Evolutionary conservation across 2,888 invertebrate genomes (phyloP).

Genomic region (Ametastegia equiseti): DNA sequence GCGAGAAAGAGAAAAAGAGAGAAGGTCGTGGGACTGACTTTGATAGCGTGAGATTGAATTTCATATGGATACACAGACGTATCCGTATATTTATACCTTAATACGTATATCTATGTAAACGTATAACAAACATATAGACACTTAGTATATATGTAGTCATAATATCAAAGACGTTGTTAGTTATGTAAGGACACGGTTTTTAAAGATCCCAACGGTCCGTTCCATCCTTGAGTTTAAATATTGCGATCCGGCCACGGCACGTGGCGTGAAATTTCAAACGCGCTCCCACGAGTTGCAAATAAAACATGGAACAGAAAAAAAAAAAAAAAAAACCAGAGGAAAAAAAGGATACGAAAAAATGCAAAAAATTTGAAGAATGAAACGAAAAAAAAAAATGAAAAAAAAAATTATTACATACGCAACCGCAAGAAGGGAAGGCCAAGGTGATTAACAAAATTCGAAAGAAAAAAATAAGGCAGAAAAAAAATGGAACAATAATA

Average conservation of each 20-base stretch:
- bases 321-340: not conserved
- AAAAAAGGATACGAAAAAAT: not conserved
- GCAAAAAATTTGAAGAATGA: too few species aligned
- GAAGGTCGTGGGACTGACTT: too few species aligned
- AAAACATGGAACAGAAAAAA: conserved; percentile 36
- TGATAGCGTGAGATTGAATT: not conserved
- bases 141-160: not conserved
- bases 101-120: too few species aligned
- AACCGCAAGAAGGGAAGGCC: not conserved
- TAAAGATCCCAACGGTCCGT: conserved; percentile 64
- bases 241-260: too few species aligned
- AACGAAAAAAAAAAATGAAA: not conserved
- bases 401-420: not conserved
- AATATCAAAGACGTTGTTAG: not conserved
- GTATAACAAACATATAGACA: not conserved
- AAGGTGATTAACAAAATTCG: conserved; percentile 24
- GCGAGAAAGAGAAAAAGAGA: not conserved
- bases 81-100: too few species aligned
- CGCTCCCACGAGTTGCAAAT: conserved; percentile 57
- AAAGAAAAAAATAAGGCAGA: not conserved
- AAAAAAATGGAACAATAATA: not conserved
- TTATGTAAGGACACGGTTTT: conserved; percentile 45
- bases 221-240: conserved; percentile 68
- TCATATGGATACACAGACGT: too few species aligned
- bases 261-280: conserved; percentile 55